Conservation (phyloP, 2,888 invertebrate genomes). For the Seladonia tumulorum region DNA sequence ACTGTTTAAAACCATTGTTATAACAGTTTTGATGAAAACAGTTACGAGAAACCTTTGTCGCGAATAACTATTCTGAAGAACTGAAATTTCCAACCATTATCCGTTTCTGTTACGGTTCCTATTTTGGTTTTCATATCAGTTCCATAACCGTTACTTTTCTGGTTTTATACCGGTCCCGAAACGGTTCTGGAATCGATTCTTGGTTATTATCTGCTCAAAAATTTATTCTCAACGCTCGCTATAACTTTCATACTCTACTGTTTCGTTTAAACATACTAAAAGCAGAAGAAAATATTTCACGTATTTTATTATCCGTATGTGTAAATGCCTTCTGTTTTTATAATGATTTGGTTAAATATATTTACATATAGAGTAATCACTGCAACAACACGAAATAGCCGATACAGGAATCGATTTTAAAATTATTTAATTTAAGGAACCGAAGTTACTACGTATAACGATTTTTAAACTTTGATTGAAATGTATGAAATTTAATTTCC, state of each 20-base stretch:
- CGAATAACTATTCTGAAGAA: neutral
- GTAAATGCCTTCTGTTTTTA: neutral
- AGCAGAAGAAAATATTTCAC: neutral
- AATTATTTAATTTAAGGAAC: neutral
- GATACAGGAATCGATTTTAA: neutral
- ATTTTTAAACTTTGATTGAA: neutral
- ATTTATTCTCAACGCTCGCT: neutral
- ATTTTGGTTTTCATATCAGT: neutral
- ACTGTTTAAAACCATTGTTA: neutral
- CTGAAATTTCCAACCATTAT: neutral
- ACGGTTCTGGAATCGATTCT: neutral
- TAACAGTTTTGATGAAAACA: neutral
- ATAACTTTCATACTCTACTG: neutral
- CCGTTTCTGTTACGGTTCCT: neutral
- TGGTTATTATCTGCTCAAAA: neutral
- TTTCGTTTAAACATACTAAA: neutral
- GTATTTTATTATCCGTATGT: neutral
- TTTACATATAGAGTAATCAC: neutral
- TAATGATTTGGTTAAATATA: neutral
- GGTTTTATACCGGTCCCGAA: neutral
- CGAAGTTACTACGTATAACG: neutral
- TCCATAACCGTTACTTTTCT: neutral
- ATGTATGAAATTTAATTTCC: neutral
- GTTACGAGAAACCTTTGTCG: neutral
- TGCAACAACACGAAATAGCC: neutral